phyloP scores from a whole-genome alignment of 2,113 vertebrate genomes.

The Nothoprocta pentlandii region DNA sequence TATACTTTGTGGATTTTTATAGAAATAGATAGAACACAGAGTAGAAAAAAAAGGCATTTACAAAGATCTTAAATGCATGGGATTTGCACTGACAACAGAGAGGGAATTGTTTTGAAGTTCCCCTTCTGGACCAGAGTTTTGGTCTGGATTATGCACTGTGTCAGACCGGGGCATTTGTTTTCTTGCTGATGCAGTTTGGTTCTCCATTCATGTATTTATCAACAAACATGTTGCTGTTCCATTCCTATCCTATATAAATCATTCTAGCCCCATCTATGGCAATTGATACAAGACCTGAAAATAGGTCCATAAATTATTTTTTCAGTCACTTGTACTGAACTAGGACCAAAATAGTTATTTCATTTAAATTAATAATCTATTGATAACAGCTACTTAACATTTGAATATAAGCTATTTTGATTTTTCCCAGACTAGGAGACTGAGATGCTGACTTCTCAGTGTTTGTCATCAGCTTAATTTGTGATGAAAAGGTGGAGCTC shows the following conservation, averaged over 20 bases:
- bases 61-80: background rate
- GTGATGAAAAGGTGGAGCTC: background rate
- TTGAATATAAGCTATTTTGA: background rate
- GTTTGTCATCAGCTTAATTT: background rate
- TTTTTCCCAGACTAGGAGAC: background rate
- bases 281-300: background rate
- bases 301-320: background rate
- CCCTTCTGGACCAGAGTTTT: too few relatives aligned
- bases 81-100: too few relatives aligned
- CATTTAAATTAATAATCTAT: background rate
- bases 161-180: too few relatives aligned
- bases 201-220: background rate
- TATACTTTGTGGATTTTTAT: background rate
- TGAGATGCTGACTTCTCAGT: background rate
- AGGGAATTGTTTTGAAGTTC: too few relatives aligned
- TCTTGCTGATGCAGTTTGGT: too few relatives aligned
- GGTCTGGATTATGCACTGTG: too few relatives aligned
- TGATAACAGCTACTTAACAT: background rate
- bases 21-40: background rate
- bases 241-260: background rate
- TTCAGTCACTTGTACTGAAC: background rate
- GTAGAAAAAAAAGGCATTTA: background rate
- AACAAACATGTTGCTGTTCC: background rate
- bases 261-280: background rate
- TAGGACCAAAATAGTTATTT: background rate